Conservation (phyloP, 1,140 invertebrate genomes). For the Goniozus legneri region DNA sequence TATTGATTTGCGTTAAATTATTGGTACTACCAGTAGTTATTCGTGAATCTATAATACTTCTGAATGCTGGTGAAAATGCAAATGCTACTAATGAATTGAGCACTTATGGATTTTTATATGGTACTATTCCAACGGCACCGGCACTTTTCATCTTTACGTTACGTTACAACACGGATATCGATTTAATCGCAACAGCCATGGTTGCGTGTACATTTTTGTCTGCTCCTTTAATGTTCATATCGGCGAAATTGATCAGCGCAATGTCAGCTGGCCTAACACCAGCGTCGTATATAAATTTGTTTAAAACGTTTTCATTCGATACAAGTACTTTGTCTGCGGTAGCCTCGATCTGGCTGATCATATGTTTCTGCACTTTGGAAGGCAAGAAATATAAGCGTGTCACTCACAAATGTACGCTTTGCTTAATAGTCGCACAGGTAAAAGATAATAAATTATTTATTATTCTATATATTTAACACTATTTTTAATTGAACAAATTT, state of each 20-base stretch:
- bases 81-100: constrained; percentile 77
- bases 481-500: constrained; percentile 7
- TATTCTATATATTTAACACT: background rate
- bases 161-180: constrained; percentile 80
- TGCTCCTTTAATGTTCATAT: constrained; percentile 92
- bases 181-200: constrained; percentile 88
- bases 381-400: constrained; percentile 74
- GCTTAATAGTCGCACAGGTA: constrained; percentile 78
- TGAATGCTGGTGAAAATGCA: constrained; percentile 65
- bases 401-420: constrained; percentile 79
- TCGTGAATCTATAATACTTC: constrained; percentile 76
- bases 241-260: constrained; percentile 86
- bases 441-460: background rate
- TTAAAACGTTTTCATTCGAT: constrained; percentile 80
- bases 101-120: constrained; percentile 94
- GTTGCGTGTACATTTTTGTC: constrained; percentile 91
- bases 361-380: constrained; percentile 64
- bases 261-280: constrained; percentile 62
- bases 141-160: constrained; percentile 92
- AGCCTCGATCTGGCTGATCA: constrained; percentile 74
- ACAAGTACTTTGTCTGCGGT: constrained; percentile 74
- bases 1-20: constrained; percentile 87
- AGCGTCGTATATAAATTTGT: constrained; percentile 66
- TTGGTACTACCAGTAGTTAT: constrained; percentile 83
- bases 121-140: constrained; percentile 92